These are phyloP conservation scores for Esox masquinongy DNA, from an alignment of 2,797 vertebrate genomes.

Conservation along the genomic window DNA sequence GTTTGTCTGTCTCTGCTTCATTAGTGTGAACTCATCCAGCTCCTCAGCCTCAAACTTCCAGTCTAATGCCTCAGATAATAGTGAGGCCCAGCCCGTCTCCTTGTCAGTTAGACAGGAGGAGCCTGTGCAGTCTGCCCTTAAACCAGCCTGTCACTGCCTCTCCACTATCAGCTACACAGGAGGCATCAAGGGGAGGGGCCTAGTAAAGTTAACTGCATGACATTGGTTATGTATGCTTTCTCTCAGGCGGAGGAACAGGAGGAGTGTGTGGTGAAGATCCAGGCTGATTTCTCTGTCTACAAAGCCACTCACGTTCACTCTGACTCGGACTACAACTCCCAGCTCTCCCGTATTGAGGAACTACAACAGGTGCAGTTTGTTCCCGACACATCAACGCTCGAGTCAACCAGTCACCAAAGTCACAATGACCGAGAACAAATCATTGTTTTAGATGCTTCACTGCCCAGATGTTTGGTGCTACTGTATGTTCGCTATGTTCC, in stretches of 20 bases:
- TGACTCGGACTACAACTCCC: constrained; percentile 53
- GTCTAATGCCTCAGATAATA: background rate
- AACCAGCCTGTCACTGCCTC: background rate
- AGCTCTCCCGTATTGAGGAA: constrained; percentile 54
- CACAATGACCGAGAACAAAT: background rate
- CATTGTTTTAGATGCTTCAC: background rate
- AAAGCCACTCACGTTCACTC: constrained; percentile 64
- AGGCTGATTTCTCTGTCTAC: constrained; percentile 70
- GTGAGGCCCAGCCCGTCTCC: background rate
- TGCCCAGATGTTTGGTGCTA: background rate
- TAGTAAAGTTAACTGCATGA: background rate
- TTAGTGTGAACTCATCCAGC: background rate
- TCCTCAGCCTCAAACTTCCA: background rate
- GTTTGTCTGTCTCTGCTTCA: constrained; percentile 10
- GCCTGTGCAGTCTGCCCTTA: background rate
- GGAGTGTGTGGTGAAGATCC: constrained; percentile 60
- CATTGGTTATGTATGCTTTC: background rate
- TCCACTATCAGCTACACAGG: background rate
- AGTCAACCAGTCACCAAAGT: background rate
- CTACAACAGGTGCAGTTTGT: constrained; percentile 64
- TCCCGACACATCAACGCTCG: background rate
- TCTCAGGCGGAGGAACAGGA: constrained; percentile 65
- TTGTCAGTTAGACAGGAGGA: background rate
- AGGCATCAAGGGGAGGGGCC: background rate
- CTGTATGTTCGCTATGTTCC: background rate